Evolutionary conservation across 2,797 vertebrate species (phyloP).

Genomic region (Remorina albescens): DNA sequence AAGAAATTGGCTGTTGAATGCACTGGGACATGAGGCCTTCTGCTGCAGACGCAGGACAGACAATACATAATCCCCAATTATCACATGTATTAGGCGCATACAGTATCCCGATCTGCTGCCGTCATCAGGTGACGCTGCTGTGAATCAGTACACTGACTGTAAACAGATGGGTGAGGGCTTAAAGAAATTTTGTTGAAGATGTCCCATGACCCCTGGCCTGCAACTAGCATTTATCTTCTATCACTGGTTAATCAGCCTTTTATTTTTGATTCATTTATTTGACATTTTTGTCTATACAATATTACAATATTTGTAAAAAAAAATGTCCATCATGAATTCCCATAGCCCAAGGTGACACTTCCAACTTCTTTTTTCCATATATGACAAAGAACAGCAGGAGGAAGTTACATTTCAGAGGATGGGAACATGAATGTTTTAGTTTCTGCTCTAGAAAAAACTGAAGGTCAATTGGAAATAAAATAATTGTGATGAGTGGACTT

Average conservation of each 20-base stretch:
- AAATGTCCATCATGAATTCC: neutral
- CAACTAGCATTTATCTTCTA: neutral
- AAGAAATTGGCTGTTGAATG: conserved; percentile 46
- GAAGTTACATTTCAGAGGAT: neutral
- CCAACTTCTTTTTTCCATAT: neutral
- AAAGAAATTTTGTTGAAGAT: conserved; percentile 1
- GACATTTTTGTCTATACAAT: neutral
- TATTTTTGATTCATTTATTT: neutral
- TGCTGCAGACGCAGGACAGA: conserved; percentile 25
- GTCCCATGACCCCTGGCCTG: conserved; percentile 1
- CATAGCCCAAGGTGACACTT: neutral
- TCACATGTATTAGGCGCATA: neutral
- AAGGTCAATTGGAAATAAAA: neutral
- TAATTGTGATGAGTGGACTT: neutral
- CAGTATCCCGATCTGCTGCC: conserved; percentile 19
- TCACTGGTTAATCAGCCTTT: neutral
- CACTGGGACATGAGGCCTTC: conserved; percentile 15
- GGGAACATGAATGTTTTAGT: neutral
- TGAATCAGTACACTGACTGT: neutral
- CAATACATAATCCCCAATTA: neutral
- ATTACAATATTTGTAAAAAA: too few species aligned
- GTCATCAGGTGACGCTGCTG: conserved; percentile 6
- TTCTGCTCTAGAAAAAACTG: neutral
- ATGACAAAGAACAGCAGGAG: neutral
- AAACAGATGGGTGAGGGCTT: neutral